Conservation (phyloP, 2,888 invertebrate species). For the Aquatica leii region DNA sequence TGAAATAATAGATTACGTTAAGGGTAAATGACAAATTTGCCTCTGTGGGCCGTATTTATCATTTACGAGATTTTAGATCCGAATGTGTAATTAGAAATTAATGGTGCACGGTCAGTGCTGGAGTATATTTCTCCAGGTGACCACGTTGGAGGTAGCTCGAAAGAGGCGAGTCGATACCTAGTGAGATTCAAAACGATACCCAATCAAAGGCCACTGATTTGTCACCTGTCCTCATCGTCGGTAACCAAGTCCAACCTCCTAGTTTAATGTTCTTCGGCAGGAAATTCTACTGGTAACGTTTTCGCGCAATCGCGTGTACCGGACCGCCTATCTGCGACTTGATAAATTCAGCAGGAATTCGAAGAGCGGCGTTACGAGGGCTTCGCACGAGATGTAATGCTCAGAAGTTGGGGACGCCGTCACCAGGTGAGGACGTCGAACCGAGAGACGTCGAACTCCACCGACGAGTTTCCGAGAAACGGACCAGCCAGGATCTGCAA, state of each 20-base stretch:
- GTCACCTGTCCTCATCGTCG: constrained; percentile 57
- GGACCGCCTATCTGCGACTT: constrained; percentile 53
- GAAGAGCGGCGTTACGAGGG: constrained; percentile 51
- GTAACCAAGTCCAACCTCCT: constrained; percentile 55
- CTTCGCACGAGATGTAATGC: constrained; percentile 38
- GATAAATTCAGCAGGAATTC: constrained; percentile 54
- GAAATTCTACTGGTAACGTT: constrained; percentile 55
- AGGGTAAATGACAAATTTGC: constrained; percentile 55
- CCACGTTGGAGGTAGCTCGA: constrained; percentile 49
- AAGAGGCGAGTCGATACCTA: constrained; percentile 48
- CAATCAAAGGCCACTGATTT: constrained; percentile 57
- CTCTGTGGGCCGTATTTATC: constrained; percentile 54
- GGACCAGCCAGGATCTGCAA: constrained; percentile 34
- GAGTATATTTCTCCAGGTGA: constrained; percentile 37
- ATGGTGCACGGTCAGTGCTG: constrained; percentile 31
- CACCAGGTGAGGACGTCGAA: constrained; percentile 54
- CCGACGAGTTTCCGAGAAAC: constrained; percentile 28
- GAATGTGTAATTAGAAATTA: constrained; percentile 34
- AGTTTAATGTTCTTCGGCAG: constrained; percentile 50
- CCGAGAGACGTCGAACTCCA: constrained; percentile 37
- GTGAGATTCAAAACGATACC: constrained; percentile 45
- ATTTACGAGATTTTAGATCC: constrained; percentile 47
- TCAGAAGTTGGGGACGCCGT: constrained; percentile 40
- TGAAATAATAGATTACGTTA: constrained; percentile 46
- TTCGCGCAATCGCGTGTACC: constrained; percentile 54